phyloP scores from a whole-genome alignment of 2,113 vertebrate species.

The Danio rerio region DNA sequence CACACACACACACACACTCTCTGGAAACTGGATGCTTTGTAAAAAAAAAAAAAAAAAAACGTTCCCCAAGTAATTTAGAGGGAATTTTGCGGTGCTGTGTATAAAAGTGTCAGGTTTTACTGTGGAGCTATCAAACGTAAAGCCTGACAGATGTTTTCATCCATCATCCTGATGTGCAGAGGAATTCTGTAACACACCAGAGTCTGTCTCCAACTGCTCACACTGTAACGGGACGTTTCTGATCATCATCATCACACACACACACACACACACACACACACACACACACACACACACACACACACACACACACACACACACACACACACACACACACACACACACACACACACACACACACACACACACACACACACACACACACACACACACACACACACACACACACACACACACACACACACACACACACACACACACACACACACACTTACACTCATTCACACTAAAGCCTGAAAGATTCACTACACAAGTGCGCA shows the following conservation, averaged over 20 bases:
- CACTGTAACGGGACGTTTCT: background rate
- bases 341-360: background rate
- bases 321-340: too few relatives aligned
- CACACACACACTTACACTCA: background rate
- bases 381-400: too few relatives aligned
- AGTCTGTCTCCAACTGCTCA: slow-evolving; percentile 1
- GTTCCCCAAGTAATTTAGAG: background rate
- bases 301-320: background rate
- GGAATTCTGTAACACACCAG: background rate
- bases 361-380: background rate
- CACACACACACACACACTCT: background rate
- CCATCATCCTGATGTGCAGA: background rate
- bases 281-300: background rate
- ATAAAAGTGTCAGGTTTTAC: background rate
- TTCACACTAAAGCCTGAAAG: background rate
- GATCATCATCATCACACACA: too few relatives aligned
- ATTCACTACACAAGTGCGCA: background rate
- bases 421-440: too few relatives aligned
- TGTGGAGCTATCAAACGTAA: background rate
- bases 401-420: too few relatives aligned
- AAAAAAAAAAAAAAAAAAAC: too few relatives aligned
- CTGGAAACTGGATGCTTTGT: slow-evolving; percentile 19
- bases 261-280: too few relatives aligned
- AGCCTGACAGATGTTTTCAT: background rate
- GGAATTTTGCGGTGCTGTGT: background rate